Percentiles rank a stretch among this genome's conserved stretches.
Evolutionary conservation across 2,113 vertebrate genomes (phyloP).

Genomic region (Rattus rattus): DNA sequence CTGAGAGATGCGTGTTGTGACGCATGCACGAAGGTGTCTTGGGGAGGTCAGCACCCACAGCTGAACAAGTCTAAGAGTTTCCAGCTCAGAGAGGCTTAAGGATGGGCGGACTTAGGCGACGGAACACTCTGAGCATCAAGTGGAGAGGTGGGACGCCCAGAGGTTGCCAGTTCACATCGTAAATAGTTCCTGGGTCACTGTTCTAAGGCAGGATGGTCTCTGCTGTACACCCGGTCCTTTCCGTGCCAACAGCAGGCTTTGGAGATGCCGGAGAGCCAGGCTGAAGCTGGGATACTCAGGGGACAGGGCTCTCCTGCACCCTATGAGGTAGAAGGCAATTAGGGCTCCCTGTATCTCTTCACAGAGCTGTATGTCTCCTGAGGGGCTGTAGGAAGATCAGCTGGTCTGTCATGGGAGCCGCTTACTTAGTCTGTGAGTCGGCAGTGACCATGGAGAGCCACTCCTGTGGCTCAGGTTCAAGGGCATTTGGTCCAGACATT

Average conservation of each 20-base stretch:
- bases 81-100: background rate
- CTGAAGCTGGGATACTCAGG: background rate
- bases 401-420: too few relatives aligned
- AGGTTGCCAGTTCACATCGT: background rate
- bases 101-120: background rate
- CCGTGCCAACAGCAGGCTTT: background rate
- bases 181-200: background rate
- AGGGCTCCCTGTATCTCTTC: too few relatives aligned
- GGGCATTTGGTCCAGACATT: background rate
- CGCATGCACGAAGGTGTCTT: background rate
- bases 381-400: background rate
- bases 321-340: rapidly evolving
- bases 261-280: rapidly evolving
- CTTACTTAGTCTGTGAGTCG: background rate
- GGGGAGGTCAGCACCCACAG: rapidly evolving
- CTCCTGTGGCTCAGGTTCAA: rapidly evolving
- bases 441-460: background rate
- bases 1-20: background rate
- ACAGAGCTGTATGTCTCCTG: background rate
- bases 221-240: rapidly evolving
- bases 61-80: rapidly evolving
- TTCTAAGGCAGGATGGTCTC: background rate
- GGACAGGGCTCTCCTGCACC: background rate
- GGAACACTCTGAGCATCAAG: rapidly evolving
- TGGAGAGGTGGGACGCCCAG: rapidly evolving